Evolutionary conservation across 2,888 invertebrate species (phyloP).

Genomic region (Phanerotoma sp.): DNA sequence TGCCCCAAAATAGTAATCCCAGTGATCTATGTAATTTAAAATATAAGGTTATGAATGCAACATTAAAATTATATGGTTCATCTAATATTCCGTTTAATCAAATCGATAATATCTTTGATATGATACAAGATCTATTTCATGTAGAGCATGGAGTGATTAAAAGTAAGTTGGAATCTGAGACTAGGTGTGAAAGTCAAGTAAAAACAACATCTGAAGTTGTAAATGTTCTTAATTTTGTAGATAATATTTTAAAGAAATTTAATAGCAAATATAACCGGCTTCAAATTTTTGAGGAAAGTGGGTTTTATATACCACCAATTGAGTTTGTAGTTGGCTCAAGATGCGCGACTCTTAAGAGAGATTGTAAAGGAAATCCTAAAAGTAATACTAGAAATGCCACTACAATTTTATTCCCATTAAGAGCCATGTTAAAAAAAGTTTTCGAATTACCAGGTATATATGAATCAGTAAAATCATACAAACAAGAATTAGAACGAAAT

Average conservation of each 20-base stretch:
- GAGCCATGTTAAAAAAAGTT: conserved; percentile 14
- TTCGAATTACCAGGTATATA: conserved; percentile 10
- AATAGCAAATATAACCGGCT: background rate
- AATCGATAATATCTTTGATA: background rate
- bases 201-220: background rate
- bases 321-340: background rate
- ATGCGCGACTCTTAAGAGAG: background rate
- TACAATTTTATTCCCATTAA: conserved; percentile 12
- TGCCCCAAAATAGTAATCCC: background rate
- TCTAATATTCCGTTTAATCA: background rate
- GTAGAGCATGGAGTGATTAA: background rate
- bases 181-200: background rate
- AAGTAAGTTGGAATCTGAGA: background rate
- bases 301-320: background rate
- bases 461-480: conserved; percentile 10
- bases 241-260: background rate
- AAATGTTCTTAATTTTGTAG: background rate
- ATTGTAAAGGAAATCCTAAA: conserved; percentile 2
- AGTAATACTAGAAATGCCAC: background rate
- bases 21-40: background rate
- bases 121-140: background rate
- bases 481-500: conserved; percentile 10
- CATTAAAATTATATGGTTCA: background rate
- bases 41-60: background rate
- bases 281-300: background rate